phyloP scores from a whole-genome alignment of 2,113 vertebrate species.

The Phylloscopus whistleri region DNA sequence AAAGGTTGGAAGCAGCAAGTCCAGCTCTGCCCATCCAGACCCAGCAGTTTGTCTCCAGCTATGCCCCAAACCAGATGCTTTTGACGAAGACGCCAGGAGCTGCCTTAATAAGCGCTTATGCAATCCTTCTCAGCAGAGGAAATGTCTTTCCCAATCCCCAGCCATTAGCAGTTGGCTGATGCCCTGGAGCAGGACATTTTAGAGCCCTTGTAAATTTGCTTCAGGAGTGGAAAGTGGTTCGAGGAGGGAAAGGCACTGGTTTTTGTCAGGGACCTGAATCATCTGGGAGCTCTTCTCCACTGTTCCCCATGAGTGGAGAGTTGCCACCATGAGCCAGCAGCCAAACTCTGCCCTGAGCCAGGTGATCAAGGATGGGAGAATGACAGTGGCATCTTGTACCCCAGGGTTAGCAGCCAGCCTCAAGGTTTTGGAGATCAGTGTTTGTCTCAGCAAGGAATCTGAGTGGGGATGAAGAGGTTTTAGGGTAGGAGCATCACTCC shows the following conservation, averaged over 20 bases:
- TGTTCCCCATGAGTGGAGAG: fast-evolving
- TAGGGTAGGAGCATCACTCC: background rate
- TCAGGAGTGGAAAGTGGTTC: conserved; percentile 34
- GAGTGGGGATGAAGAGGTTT: background rate
- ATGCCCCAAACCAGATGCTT: conserved; percentile 51
- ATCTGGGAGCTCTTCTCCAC: background rate
- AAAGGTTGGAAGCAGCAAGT: background rate
- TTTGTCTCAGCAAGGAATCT: background rate
- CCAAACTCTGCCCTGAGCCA: background rate
- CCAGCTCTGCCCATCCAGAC: background rate
- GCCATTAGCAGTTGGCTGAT: conserved; percentile 44
- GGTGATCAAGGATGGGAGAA: fast-evolving
- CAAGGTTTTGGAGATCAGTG: background rate
- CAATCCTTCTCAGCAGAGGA: conserved; percentile 23
- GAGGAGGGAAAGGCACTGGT: background rate
- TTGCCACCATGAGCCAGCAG: background rate
- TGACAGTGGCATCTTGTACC: background rate
- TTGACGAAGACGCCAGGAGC: conserved; percentile 21
- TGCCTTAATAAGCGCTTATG: conserved; percentile 49
- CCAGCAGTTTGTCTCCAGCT: conserved; percentile 18
- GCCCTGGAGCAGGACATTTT: conserved; percentile 56
- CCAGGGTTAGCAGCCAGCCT: background rate
- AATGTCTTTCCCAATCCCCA: conserved; percentile 60
- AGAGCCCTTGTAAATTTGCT: conserved; percentile 58
- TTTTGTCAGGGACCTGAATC: background rate